These are phyloP conservation scores for Xerus rutilus DNA, from an alignment of 2,797 vertebrate genomes.

Conservation along the genomic window DNA sequence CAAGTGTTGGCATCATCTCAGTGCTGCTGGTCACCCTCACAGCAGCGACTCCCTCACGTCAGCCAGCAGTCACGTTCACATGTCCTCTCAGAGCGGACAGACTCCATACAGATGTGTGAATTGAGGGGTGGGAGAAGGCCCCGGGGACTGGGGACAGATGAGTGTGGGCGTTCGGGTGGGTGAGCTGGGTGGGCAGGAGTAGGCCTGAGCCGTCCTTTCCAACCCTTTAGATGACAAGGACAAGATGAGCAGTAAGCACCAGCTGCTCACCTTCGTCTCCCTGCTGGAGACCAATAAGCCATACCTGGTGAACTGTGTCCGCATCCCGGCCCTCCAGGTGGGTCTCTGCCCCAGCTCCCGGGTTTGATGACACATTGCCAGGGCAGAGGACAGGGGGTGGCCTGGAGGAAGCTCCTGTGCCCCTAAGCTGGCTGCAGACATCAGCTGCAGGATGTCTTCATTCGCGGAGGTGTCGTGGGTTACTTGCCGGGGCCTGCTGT, in stretches of 20 bases:
- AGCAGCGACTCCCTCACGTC: not conserved
- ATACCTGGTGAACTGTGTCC: conserved; percentile 94
- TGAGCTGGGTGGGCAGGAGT: not conserved
- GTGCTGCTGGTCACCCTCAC: not conserved
- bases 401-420: rapidly evolving
- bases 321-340: conserved; percentile 94
- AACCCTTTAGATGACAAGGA: conserved; percentile 84
- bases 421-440: not conserved
- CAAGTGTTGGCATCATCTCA: rapidly evolving
- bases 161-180: rapidly evolving
- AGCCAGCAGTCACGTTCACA: rapidly evolving
- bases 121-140: rapidly evolving
- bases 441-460: no score
- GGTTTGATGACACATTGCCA: not conserved
- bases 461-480: rapidly evolving
- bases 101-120: not conserved
- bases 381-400: not conserved
- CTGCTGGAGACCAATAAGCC: conserved; percentile 96
- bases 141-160: not conserved
- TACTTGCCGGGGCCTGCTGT: rapidly evolving
- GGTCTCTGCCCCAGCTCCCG: not conserved
- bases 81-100: not conserved
- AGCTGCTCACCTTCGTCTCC: conserved; percentile 95
- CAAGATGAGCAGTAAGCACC: conserved; percentile 91
- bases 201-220: not conserved